These are phyloP conservation scores for Sesamia inferens DNA, from an alignment of 2,888 invertebrate species.

Conservation along the genomic window DNA sequence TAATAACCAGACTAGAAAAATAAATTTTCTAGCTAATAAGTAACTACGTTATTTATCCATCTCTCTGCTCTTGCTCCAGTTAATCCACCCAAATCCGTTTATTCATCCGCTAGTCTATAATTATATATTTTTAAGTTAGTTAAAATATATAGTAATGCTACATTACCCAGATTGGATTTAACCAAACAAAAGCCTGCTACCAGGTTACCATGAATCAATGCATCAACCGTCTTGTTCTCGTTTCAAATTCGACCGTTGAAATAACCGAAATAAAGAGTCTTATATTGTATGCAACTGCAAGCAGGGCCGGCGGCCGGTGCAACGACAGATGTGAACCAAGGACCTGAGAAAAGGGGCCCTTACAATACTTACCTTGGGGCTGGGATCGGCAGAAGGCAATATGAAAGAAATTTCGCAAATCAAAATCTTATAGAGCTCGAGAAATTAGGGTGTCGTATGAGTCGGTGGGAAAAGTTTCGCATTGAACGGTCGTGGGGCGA, in stretches of 20 bases:
- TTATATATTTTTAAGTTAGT: neutral
- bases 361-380: conserved; percentile 58
- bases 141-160: neutral
- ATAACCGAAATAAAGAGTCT: conserved; percentile 64
- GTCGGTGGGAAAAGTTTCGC: conserved; percentile 56
- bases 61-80: neutral
- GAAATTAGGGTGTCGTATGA: conserved; percentile 58
- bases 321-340: conserved; percentile 78
- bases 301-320: conserved; percentile 73
- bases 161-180: neutral
- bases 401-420: conserved; percentile 66
- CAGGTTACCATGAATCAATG: conserved; percentile 45
- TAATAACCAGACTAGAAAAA: neutral
- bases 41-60: neutral
- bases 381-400: conserved; percentile 58
- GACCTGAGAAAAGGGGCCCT: conserved; percentile 75
- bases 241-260: conserved; percentile 74
- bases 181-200: conserved; percentile 25
- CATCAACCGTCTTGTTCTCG: conserved; percentile 58
- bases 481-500: conserved; percentile 27
- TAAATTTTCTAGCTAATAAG: neutral
- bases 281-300: conserved; percentile 70
- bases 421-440: conserved; percentile 60
- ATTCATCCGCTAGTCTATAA: neutral
- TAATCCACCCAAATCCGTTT: neutral